A percentile compares a stretch with the other conserved stretches of the same genome.
Evolutionary conservation across 2,888 invertebrate species (phyloP).

Genomic region (Neria commutata): DNA sequence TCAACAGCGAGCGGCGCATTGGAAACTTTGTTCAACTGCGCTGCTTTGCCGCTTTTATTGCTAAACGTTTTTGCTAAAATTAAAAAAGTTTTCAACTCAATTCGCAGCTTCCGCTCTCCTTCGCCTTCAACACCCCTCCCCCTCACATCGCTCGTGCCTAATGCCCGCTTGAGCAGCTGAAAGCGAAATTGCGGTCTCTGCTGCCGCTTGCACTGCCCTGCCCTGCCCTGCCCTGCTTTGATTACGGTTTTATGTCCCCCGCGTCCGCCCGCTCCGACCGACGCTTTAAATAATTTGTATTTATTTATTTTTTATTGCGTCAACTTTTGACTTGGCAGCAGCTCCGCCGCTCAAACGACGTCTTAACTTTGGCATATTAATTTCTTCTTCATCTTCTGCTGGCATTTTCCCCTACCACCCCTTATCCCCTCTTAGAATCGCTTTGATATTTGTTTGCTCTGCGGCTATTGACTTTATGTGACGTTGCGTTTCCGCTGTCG

Average conservation of each 20-base stretch:
- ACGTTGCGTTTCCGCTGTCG: not conserved
- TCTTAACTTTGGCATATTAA: not conserved
- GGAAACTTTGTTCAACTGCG: no score
- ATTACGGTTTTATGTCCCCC: not conserved
- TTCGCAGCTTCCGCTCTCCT: not conserved
- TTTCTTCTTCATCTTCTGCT: not conserved
- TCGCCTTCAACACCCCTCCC: not conserved
- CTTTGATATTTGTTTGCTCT: no score
- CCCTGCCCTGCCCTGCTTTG: not conserved
- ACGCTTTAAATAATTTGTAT: constrained; percentile 2
- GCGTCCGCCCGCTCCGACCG: no score
- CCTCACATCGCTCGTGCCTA: not conserved
- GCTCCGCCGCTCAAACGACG: not conserved
- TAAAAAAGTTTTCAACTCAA: not conserved
- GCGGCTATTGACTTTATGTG: not conserved
- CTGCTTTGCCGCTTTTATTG: not conserved
- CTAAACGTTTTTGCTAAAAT: not conserved
- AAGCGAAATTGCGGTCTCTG: not conserved
- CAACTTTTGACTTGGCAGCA: not conserved
- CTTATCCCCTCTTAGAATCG: no score
- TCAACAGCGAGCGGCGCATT: no score
- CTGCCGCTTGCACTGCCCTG: not conserved
- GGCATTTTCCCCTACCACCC: no score
- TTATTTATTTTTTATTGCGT: not conserved
- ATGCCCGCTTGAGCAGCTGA: not conserved